Conservation (phyloP, 2,797 vertebrate species). For the Ambastaia sidthimunki region DNA sequence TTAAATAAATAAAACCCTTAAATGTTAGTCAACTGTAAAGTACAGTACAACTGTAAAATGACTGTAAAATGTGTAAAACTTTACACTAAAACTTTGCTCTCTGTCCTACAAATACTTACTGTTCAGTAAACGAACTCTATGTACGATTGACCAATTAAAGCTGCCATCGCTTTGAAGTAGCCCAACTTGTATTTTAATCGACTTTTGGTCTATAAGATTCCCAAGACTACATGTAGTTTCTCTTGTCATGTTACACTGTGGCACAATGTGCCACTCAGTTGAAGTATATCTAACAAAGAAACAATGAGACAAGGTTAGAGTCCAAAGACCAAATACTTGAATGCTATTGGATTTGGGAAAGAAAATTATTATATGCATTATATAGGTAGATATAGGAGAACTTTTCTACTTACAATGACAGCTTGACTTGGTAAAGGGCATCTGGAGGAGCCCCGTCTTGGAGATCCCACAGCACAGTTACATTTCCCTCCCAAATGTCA, state of each 20-base stretch:
- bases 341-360: too few species aligned
- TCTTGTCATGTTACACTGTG: constrained; percentile 55
- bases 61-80: not conserved
- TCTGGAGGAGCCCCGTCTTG: constrained; percentile 44
- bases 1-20: constrained; percentile 46
- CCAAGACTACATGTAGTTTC: constrained; percentile 49
- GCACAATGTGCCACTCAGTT: constrained; percentile 36
- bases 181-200: constrained; percentile 61
- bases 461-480: constrained; percentile 65
- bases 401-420: constrained; percentile 63
- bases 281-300: not conserved
- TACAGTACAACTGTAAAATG: not conserved
- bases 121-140: constrained; percentile 38
- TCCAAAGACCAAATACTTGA: too few species aligned
- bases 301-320: not conserved
- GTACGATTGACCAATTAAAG: not conserved
- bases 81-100: not conserved
- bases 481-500: constrained; percentile 69
- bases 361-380: not conserved
- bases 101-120: constrained; percentile 64
- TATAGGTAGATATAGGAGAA: not conserved
- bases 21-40: not conserved
- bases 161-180: constrained; percentile 5
- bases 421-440: constrained; percentile 69
- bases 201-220: accelerated